Conservation (phyloP, 2,113 vertebrate genomes). For the Trogon surrucura region DNA sequence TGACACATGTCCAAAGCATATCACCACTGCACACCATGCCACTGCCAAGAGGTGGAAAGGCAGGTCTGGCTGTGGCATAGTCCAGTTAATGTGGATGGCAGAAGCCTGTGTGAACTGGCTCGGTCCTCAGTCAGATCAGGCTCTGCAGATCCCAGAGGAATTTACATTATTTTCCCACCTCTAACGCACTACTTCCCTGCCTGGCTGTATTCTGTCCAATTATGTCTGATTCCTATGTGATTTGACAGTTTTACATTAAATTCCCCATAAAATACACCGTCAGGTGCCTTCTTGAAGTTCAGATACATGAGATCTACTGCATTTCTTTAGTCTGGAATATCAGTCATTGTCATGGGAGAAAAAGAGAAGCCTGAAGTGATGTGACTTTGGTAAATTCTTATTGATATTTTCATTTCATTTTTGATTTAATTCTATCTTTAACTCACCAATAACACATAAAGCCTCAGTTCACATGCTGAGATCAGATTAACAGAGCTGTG, state of each 20-base stretch:
- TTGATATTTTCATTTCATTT: background rate
- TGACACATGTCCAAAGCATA: background rate
- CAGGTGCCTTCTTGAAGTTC: background rate
- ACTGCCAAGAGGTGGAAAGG: background rate
- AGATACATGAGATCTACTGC: background rate
- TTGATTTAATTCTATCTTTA: background rate
- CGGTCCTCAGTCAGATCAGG: background rate
- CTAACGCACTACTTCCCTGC: background rate
- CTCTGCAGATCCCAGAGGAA: background rate
- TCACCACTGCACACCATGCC: accelerated
- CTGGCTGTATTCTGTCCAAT: background rate
- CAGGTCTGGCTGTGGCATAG: background rate
- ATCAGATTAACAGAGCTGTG: background rate
- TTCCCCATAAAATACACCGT: background rate
- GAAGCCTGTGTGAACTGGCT: background rate
- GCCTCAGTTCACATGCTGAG: background rate
- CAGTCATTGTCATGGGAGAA: background rate
- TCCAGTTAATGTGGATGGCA: background rate
- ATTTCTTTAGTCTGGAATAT: background rate
- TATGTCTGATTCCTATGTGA: background rate
- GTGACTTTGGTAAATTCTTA: background rate
- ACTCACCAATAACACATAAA: background rate
- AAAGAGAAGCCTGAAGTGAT: background rate
- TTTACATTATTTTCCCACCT: background rate
- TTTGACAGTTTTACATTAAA: background rate